Evolutionary conservation across 2,888 invertebrate genomes (phyloP), one percentile per base, ranked within the genome.

Genomic region (Mythimna impura): DNA sequence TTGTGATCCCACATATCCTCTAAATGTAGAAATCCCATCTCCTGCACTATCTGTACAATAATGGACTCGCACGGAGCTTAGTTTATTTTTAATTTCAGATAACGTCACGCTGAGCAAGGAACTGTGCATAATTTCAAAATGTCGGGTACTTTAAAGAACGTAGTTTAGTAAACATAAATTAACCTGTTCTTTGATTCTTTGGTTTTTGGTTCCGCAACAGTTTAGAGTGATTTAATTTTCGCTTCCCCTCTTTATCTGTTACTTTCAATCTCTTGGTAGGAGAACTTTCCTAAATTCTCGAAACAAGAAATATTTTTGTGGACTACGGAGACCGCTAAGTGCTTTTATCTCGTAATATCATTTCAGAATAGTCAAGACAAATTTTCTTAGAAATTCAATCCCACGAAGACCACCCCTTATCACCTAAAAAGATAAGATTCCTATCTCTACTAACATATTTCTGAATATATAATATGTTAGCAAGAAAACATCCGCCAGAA

Each of bases 51-150:
- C 63, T 61, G 36, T 43, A 72, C 73, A 74, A 72, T 84, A 81
- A 83, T 69, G 63, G 63, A 60, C 73, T 64, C 71, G 62, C 71
- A 75, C 75, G 78, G 75, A 76, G 52, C 73, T 69, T 66, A 84
- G 82, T 78, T 83, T 83, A 69, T 82, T 84, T 83, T 83, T 83
- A 84, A 83, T 84, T 83, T 83, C 47, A 83, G 83, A 83, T 83
- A 83, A 84, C 83, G 85, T 84, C 82, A 73, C n/a, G 66, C 66
- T 73, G 71, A 71, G 73, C 57, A 67, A 78, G 80, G 70, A 85
- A 71, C 70, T 69, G 73, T 52, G 67, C 60, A 71, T 82, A 82
- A 76, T 82, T 83, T 62, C 67, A 73, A 82, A 76, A 81, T 79
- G 80, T 82, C 58, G 20, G 54, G 64, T 66, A 43, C 34, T 71